phyloP scores from a whole-genome alignment of 2,888 invertebrate species.

The Trissonchulus latispiculum region DNA sequence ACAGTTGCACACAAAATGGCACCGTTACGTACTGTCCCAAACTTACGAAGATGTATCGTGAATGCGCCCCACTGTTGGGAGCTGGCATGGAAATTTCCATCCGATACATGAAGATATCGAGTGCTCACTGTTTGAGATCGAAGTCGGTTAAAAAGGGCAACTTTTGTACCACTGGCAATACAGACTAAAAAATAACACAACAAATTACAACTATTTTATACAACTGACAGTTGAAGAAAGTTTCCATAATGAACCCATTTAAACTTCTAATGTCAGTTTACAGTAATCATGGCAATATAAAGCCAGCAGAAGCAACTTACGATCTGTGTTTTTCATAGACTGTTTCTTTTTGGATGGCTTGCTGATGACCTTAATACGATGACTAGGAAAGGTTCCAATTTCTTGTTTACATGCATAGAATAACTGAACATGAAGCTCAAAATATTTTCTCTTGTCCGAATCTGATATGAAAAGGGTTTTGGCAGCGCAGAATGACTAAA shows the following conservation, averaged over 20 bases:
- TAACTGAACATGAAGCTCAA: slow-evolving; percentile 97
- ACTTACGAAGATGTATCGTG: slow-evolving; percentile 77
- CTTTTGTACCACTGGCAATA: slow-evolving; percentile 97
- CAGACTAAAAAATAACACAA: slow-evolving; percentile 53
- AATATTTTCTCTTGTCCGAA: slow-evolving; percentile 97
- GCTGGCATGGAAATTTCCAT: slow-evolving; percentile 96
- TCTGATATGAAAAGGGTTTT: slow-evolving; percentile 98
- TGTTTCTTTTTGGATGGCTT: slow-evolving; percentile 99
- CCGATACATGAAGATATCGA: slow-evolving; percentile 93
- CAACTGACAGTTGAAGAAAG: too few species aligned
- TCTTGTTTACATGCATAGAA: slow-evolving; percentile 97
- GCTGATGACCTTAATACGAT: slow-evolving; percentile 98
- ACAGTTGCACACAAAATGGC: too few species aligned
- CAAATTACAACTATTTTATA: too few species aligned
- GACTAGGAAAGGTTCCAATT: slow-evolving; percentile 95
- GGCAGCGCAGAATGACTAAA: slow-evolving; percentile 88
- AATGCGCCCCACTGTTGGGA: slow-evolving; percentile 99
- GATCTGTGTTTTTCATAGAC: slow-evolving; percentile 93
- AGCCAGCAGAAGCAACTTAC: slow-evolving; percentile 52
- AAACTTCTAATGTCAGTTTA: too few species aligned
- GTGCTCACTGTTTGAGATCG: slow-evolving; percentile 99
- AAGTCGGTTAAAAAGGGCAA: slow-evolving; percentile 92
- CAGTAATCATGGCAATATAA: too few species aligned
- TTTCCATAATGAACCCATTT: too few species aligned
- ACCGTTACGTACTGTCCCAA: too few species aligned